Conservation (phyloP, 2,113 vertebrate genomes). For the Spheniscus mendiculus region DNA sequence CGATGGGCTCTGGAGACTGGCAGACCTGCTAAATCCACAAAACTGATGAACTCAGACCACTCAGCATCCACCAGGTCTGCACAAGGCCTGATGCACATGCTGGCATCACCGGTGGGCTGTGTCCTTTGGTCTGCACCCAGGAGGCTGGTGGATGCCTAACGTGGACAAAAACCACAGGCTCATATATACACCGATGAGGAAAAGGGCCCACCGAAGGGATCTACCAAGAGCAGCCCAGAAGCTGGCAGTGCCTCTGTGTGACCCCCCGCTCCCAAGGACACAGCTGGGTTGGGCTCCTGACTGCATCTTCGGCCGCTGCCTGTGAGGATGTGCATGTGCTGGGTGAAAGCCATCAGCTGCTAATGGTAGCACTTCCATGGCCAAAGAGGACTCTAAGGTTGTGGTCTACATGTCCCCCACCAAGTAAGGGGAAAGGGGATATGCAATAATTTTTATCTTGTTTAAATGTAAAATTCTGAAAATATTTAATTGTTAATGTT, state of each 20-base stretch:
- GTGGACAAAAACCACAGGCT: not conserved
- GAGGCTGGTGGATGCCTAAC: not conserved
- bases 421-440: not conserved
- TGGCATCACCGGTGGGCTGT: not conserved
- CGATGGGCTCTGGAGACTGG: not conserved
- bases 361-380: not conserved
- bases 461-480: not conserved
- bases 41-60: not conserved
- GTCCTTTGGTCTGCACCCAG: not conserved
- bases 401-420: not conserved
- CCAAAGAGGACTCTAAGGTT: not conserved
- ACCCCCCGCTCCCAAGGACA: not conserved
- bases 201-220: accelerated
- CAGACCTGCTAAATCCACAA: not conserved
- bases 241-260: not conserved
- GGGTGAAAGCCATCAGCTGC: not conserved
- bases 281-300: not conserved
- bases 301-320: accelerated
- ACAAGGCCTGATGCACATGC: not conserved
- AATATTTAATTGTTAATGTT: not conserved
- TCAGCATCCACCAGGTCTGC: not conserved
- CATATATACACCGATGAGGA: not conserved
- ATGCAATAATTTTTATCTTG: not conserved
- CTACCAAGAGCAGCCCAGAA: not conserved
- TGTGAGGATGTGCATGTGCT: accelerated